These are phyloP conservation scores for Ichneumoninae sp. DNA, from an alignment of 2,888 invertebrate genomes.

Conservation along the genomic window DNA sequence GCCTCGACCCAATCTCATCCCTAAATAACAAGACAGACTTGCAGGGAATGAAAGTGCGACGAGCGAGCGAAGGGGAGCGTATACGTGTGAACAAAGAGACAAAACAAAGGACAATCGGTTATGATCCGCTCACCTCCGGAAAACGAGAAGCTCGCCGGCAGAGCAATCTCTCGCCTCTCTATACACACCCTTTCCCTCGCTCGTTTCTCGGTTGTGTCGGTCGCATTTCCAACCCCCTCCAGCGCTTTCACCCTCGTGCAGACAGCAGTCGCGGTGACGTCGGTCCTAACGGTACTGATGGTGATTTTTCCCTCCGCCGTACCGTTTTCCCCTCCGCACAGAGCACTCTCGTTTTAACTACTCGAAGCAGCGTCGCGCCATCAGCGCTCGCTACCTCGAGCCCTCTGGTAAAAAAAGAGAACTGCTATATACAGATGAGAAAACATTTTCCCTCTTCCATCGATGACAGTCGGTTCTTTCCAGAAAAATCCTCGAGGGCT, in stretches of 20 bases:
- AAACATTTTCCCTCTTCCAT: constrained; percentile 39
- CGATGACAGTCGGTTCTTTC: constrained; percentile 30
- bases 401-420: constrained; percentile 57
- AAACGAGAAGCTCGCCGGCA: constrained; percentile 31
- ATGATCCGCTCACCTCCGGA: constrained; percentile 72
- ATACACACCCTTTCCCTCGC: constrained; percentile 15
- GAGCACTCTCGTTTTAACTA: constrained; percentile 70
- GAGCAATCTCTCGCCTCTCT: constrained; percentile 44
- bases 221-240: constrained; percentile 24
- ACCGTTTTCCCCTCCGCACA: constrained; percentile 35
- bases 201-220: constrained; percentile 35
- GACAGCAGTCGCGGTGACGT: constrained; percentile 18
- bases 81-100: constrained; percentile 72
- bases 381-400: constrained; percentile 63
- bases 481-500: not conserved
- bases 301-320: constrained; percentile 72
- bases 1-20: constrained; percentile 64
- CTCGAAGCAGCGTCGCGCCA: constrained; percentile 56
- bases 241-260: not conserved
- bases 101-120: constrained; percentile 77
- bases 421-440: constrained; percentile 28
- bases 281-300: constrained; percentile 17
- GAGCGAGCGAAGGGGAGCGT: constrained; percentile 47
- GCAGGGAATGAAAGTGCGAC: constrained; percentile 45
- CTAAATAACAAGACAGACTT: constrained; percentile 65